phyloP scores from a whole-genome alignment of 2,888 invertebrate genomes.

The Cordilura impudica region DNA sequence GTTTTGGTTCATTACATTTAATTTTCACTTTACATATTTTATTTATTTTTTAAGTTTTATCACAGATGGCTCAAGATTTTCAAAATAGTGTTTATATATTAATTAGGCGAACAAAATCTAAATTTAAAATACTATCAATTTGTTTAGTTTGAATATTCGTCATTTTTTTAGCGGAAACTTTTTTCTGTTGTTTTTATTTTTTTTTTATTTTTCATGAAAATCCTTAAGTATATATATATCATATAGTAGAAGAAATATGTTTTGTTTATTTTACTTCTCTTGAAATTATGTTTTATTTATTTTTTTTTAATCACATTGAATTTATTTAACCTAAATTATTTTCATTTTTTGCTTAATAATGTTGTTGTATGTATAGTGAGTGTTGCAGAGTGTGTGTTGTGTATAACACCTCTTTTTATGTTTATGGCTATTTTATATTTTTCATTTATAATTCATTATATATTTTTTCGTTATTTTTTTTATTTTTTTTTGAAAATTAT shows the following conservation, averaged over 20 bases:
- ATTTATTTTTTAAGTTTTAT: slow-evolving; percentile 50
- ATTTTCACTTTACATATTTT: slow-evolving; percentile 45
- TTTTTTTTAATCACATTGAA: slow-evolving; percentile 58
- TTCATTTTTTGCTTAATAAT: slow-evolving; percentile 9
- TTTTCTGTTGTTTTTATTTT: background rate
- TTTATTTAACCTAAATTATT: slow-evolving; percentile 55
- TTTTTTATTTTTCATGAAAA: slow-evolving; percentile 1
- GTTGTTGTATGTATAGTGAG: background rate
- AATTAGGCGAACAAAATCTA: slow-evolving; percentile 50
- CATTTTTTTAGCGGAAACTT: slow-evolving; percentile 10
- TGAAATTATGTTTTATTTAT: slow-evolving; percentile 14
- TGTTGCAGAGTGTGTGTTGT: no score
- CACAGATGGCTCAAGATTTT: slow-evolving; percentile 62
- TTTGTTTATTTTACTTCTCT: slow-evolving; percentile 1
- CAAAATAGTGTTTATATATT: slow-evolving; percentile 55
- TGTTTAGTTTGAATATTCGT: slow-evolving; percentile 17
- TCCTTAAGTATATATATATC: no score
- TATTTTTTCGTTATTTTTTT: slow-evolving; percentile 3
- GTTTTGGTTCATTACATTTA: slow-evolving; percentile 19
- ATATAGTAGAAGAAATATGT: background rate
- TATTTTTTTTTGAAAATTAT: background rate
- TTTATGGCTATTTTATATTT: slow-evolving; percentile 15
- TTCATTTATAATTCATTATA: no score
- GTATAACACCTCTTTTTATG: no score
- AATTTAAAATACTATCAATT: slow-evolving; percentile 36